A percentile compares a stretch with the other conserved stretches of the same genome.
These are phyloP conservation scores for Prionace glauca DNA, from an alignment of 2,797 vertebrate species.

Conservation along the genomic window DNA sequence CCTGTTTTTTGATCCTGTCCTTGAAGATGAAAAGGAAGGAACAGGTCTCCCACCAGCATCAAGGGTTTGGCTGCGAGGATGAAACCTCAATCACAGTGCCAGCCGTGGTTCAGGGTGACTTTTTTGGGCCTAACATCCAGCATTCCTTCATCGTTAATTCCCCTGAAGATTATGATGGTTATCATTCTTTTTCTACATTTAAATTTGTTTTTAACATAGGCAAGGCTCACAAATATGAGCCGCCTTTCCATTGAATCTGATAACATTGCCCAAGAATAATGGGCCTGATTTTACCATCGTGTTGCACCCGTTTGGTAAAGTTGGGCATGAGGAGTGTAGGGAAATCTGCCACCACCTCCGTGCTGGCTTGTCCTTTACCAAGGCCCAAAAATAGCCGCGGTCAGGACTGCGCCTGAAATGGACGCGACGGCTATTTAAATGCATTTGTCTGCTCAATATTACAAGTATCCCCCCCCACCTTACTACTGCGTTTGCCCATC, in stretches of 20 bases:
- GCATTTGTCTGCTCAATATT: too few species aligned
- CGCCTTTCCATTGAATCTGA: background rate
- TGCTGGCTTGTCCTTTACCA: too few species aligned
- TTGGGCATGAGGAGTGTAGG: too few species aligned
- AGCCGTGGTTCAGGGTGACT: background rate
- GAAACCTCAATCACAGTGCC: background rate
- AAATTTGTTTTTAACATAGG: background rate
- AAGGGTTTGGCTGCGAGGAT: background rate
- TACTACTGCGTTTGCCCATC: too few species aligned
- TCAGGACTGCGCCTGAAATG: too few species aligned
- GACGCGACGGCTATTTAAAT: too few species aligned
- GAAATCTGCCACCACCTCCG: too few species aligned
- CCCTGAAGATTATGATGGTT: background rate
- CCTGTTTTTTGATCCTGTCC: background rate
- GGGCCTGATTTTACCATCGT: too few species aligned
- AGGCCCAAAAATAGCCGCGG: too few species aligned
- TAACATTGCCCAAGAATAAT: background rate
- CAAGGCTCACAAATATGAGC: background rate
- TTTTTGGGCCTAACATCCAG: background rate
- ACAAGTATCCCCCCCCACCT: too few species aligned
- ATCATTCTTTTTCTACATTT: background rate
- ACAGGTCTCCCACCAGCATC: background rate
- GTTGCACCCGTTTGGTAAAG: too few species aligned
- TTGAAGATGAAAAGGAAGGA: too few species aligned
- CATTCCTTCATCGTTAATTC: background rate